These are phyloP conservation scores for Panthera uncia DNA, from an alignment of 2,113 vertebrate species.

Conservation along the genomic window DNA sequence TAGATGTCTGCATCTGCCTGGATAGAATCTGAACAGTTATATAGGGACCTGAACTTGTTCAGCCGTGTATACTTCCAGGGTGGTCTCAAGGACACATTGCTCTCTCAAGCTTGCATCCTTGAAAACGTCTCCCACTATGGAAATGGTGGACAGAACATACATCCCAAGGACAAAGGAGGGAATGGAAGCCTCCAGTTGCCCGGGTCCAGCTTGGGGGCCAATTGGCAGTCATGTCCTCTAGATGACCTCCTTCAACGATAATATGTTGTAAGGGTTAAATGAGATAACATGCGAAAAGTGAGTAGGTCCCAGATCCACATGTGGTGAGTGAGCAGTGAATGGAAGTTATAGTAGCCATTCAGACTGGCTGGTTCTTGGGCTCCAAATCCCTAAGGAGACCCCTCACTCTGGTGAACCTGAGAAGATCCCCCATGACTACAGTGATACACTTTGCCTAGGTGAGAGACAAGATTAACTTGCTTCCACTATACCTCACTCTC, in stretches of 20 bases:
- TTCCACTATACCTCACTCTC: background rate
- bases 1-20: background rate
- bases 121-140: background rate
- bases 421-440: background rate
- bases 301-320: background rate
- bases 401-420: background rate
- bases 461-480: background rate
- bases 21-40: background rate
- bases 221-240: background rate
- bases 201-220: background rate
- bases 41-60: background rate
- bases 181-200: background rate
- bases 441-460: background rate
- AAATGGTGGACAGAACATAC: background rate
- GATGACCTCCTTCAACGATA: background rate
- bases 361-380: background rate
- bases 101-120: background rate
- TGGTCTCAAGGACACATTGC: background rate
- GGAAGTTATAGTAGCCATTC: background rate
- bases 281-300: background rate
- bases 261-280: background rate
- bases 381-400: background rate
- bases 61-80: background rate
- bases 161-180: background rate
- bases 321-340: accelerated